Percentiles rank a stretch among this genome's conserved stretches.
Conservation (phyloP, 2,113 vertebrate genomes). For the Pituophis catenifer region DNA sequence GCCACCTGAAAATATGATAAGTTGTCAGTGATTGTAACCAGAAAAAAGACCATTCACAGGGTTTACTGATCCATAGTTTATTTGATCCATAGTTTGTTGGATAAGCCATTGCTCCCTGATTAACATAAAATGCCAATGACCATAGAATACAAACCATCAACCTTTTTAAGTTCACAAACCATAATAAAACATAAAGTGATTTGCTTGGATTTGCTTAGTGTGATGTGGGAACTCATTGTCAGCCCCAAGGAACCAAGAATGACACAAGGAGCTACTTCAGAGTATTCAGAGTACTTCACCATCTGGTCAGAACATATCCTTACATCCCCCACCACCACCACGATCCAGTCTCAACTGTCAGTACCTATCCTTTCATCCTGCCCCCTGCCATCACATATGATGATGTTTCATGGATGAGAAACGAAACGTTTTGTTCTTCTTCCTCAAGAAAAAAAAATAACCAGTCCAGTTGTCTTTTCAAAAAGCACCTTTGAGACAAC, state of each 20-base stretch:
- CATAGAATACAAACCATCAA: not conserved
- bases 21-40: no score
- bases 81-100: no score
- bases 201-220: not conserved
- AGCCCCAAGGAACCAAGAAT: not conserved
- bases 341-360: not conserved
- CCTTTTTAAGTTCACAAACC: not conserved
- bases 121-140: not conserved
- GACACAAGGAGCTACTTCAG: no score
- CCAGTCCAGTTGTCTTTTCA: not conserved
- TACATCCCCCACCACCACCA: no score
- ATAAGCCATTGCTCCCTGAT: not conserved
- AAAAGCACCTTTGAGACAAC: not conserved
- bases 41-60: no score
- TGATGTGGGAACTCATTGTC: not conserved
- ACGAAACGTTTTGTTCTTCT: not conserved
- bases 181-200: not conserved
- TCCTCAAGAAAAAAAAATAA: not conserved
- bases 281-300: not conserved
- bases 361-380: not conserved
- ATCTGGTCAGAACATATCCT: not conserved
- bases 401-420: not conserved
- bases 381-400: not conserved
- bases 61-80: no score
- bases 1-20: no score